Evolutionary conservation across 2,113 vertebrate genomes (phyloP), one percentile per base, ranked within the genome.

Genomic region (Sterna hirundo): DNA sequence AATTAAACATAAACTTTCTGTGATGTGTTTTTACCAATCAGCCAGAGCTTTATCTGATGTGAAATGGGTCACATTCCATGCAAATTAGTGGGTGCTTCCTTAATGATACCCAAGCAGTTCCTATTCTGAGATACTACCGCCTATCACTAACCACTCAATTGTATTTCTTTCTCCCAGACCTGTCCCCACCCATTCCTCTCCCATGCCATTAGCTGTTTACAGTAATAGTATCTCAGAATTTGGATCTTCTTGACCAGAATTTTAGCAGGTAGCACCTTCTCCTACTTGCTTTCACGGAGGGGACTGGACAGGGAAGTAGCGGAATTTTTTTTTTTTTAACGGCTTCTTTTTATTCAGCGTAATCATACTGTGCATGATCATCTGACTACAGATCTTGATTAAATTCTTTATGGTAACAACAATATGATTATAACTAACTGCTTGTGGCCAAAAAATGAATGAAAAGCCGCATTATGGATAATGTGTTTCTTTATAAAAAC

Each of bases 321-420:
- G 89, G 34, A 38, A 22, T 60, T 55, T 70, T 86, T 10, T 88
- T 25, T 60, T 58, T 78, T 87, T 10, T 88, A 5, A 38, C 46
- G 74, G 16, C 55, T 81, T 38, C 52, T 66, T 91, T 72, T 81
- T 23, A 47, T 68, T 88, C 72, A 71, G 49, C 76, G 4, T 40
- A 54, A 77, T 96, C 36, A 69, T 40, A 62, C 42, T 78, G 22
- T 89, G 32, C 21, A 42, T 60, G 23, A 58, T 70, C 65, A 38
- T 78, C 44, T 61, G 52, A 61, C 30, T 68, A 78, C 21, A 47
- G 64, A 79, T 85, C 61, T 85, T 95, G 88, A 93, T 97, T 97
- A 95, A 78, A 96, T 95, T 94, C 71, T 91, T 88, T 86, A 64
- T 97, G 51, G 88, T 93, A 96, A 78, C 38, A 95, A 83, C 58